Percentiles rank a stretch among this genome's conserved stretches.
phyloP scores from a whole-genome alignment of 2,797 vertebrate species.

The Melanotaenia pygmaea region DNA sequence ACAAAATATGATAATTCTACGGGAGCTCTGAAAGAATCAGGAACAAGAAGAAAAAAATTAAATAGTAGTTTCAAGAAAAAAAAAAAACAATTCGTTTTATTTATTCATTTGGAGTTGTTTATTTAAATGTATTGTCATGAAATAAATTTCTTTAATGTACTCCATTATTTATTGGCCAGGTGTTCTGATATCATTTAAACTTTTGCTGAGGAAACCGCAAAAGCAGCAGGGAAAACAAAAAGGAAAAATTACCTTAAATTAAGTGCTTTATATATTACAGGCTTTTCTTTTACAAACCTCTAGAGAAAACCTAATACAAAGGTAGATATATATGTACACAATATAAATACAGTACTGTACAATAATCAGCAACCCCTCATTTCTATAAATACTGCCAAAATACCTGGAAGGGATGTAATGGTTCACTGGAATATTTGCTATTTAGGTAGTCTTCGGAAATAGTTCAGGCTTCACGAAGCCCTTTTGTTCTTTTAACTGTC shows the following conservation, averaged over 20 bases:
- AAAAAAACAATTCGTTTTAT: background rate
- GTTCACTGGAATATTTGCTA: too few species aligned
- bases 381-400: too few species aligned
- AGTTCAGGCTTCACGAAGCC: too few species aligned
- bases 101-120: background rate
- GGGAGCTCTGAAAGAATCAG: background rate
- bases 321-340: background rate
- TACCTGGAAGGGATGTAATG: too few species aligned
- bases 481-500: too few species aligned
- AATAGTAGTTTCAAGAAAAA: background rate
- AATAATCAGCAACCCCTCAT: too few species aligned
- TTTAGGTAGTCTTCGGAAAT: too few species aligned
- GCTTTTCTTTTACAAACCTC: background rate
- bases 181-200: background rate
- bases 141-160: background rate
- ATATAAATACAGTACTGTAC: too few species aligned
- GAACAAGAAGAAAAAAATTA: background rate
- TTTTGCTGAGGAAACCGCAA: background rate
- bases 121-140: background rate
- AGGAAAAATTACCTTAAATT: background rate
- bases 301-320: background rate
- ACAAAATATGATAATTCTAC: background rate
- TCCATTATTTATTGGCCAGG: background rate
- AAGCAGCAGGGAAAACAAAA: background rate
- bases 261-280: background rate